A percentile compares a stretch with the other conserved stretches of the same genome.
phyloP scores from a whole-genome alignment of 2,113 vertebrate species.

The Hemiprocne comata region DNA sequence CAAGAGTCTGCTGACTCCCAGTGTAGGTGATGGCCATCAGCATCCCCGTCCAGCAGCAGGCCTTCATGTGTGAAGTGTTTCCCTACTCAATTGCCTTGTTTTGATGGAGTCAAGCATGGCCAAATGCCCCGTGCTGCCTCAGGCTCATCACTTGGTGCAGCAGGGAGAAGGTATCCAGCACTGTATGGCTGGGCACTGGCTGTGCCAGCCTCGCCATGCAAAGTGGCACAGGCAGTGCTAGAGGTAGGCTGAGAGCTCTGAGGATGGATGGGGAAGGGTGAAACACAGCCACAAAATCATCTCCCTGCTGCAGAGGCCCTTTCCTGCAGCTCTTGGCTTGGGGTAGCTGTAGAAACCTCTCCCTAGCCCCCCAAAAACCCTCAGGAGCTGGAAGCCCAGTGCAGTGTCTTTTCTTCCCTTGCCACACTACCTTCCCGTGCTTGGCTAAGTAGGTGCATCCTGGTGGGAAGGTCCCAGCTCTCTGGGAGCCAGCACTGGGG shows the following conservation, averaged over 20 bases:
- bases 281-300: not conserved
- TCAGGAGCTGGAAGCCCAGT: not conserved
- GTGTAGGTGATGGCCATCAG: not conserved
- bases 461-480: not conserved
- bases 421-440: rapidly evolving
- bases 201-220: not conserved
- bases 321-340: not conserved
- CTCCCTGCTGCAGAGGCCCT: not conserved
- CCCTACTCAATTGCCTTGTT: rapidly evolving
- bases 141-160: not conserved
- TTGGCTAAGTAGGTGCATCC: not conserved
- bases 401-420: not conserved
- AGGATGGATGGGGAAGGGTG: not conserved
- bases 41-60: not conserved
- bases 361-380: rapidly evolving
- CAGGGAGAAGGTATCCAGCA: not conserved
- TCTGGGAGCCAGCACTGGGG: not conserved
- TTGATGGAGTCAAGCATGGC: not conserved
- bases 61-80: not conserved
- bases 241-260: not conserved
- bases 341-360: not conserved
- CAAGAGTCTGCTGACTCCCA: not conserved
- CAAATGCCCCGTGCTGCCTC: not conserved
- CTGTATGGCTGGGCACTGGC: not conserved
- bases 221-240: not conserved